Percentiles rank a stretch among this genome's conserved stretches.
phyloP scores from a whole-genome alignment of 2,888 invertebrate genomes.

The Drosophila mercatorum region DNA sequence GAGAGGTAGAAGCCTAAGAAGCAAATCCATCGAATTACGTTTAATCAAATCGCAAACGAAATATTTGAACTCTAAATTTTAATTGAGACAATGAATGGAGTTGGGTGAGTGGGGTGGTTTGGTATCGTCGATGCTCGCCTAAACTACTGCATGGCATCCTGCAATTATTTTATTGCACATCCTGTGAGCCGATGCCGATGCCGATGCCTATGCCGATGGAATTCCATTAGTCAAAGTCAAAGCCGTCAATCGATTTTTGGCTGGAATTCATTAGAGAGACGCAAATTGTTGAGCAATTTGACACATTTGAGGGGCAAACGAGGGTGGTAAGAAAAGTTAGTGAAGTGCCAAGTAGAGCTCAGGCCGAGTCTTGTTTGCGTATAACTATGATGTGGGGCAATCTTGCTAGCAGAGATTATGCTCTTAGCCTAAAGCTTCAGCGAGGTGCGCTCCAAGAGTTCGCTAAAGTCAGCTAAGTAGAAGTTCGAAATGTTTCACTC shows the following conservation, averaged over 20 bases:
- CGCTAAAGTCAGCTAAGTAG: no score
- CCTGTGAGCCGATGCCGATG: constrained; percentile 37
- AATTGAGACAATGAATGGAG: constrained; percentile 25
- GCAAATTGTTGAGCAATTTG: constrained; percentile 59
- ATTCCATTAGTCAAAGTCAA: constrained; percentile 74
- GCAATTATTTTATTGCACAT: constrained; percentile 60
- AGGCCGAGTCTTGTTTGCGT: not conserved
- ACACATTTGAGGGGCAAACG: constrained; percentile 45
- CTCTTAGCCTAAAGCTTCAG: not conserved
- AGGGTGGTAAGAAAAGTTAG: constrained; percentile 10
- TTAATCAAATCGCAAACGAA: constrained; percentile 23
- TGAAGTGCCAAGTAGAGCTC: not conserved
- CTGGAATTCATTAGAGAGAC: constrained; percentile 54
- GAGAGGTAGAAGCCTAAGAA: not conserved
- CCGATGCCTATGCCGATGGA: constrained; percentile 31
- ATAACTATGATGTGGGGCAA: no score
- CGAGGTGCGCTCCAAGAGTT: not conserved
- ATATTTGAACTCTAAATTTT: constrained; percentile 12
- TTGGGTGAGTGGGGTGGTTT: no score
- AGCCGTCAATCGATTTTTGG: constrained; percentile 62
- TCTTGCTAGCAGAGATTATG: no score
- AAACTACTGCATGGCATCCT: constrained; percentile 55
- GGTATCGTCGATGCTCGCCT: constrained; percentile 22
- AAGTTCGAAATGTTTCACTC: no score
- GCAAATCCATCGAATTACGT: constrained; percentile 6